Percentiles rank a stretch among this genome's conserved stretches.
These are phyloP conservation scores for Trichoplax adhaerens DNA, from an alignment of 37 sponge, comb jelly and placozoan species.

Conservation along the genomic window DNA sequence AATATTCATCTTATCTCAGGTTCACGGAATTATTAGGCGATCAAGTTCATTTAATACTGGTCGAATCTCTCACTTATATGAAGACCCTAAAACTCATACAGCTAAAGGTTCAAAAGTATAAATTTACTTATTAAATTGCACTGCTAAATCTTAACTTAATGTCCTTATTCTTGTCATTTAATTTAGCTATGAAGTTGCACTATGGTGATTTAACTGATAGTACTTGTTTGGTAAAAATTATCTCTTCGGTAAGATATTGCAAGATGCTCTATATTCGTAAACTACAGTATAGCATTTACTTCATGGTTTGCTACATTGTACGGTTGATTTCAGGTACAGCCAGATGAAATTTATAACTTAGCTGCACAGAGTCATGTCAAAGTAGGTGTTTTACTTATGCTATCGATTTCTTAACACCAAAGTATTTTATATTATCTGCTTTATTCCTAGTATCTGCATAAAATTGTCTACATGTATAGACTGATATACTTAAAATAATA, in stretches of 20 bases:
- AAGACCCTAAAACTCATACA: conserved; percentile 28
- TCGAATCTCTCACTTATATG: conserved; percentile 61
- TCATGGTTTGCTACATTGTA: conserved; percentile 1
- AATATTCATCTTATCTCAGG: conserved; percentile 16
- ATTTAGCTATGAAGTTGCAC: conserved; percentile 49
- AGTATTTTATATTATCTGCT: background rate
- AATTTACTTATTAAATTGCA: background rate
- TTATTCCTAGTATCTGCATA: background rate
- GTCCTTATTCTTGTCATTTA: conserved; percentile 3
- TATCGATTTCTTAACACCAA: background rate
- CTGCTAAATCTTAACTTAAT: background rate
- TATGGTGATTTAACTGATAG: conserved; percentile 82
- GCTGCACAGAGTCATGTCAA: conserved; percentile 89
- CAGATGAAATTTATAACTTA: conserved; percentile 67
- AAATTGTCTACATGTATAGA: background rate
- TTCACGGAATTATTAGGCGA: conserved; percentile 73
- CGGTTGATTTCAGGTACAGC: conserved; percentile 29
- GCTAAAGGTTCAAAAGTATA: conserved; percentile 42
- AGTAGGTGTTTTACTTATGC: conserved; percentile 10
- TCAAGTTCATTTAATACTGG: conserved; percentile 79
- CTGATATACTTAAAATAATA: background rate
- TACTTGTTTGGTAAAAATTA: conserved; percentile 61
- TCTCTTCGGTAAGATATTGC: background rate
- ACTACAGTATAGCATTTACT: background rate
- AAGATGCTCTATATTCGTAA: conserved; percentile 9